These are phyloP conservation scores for Vannuccia rotundouncinata DNA, from an alignment of 2,888 invertebrate genomes.

Conservation along the genomic window DNA sequence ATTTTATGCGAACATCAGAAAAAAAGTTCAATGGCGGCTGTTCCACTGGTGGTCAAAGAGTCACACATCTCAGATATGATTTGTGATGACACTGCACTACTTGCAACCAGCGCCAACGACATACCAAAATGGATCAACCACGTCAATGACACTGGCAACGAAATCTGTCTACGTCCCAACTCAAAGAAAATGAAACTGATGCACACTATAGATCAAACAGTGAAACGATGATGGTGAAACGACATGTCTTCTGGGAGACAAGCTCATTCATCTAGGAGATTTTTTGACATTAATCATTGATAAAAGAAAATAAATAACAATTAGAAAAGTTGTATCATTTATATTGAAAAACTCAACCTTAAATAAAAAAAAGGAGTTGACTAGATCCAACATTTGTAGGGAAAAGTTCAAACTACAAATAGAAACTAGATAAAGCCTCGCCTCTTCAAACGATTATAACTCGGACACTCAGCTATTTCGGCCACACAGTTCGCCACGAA, in stretches of 20 bases:
- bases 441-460: no score
- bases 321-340: background rate
- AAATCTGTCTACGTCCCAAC: background rate
- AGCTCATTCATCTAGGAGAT: background rate
- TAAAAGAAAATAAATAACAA: background rate
- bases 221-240: background rate
- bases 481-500: background rate
- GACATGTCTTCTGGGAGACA: background rate
- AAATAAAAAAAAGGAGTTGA: no score
- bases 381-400: no score
- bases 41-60: background rate
- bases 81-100: conserved; percentile 9
- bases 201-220: background rate
- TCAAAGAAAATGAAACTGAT: background rate
- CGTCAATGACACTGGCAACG: background rate
- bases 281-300: no score
- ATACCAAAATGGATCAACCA: conserved; percentile 7
- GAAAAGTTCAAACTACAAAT: no score
- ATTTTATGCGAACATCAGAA: conserved; percentile 2
- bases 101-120: conserved; percentile 12
- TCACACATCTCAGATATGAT: background rate
- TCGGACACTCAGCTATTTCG: background rate
- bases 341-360: background rate
- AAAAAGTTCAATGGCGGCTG: conserved; percentile 4
- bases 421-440: no score